A percentile compares a stretch with the other conserved stretches of the same genome.
Conservation (phyloP, 2,797 vertebrate species). For the Nyctibius grandis region DNA sequence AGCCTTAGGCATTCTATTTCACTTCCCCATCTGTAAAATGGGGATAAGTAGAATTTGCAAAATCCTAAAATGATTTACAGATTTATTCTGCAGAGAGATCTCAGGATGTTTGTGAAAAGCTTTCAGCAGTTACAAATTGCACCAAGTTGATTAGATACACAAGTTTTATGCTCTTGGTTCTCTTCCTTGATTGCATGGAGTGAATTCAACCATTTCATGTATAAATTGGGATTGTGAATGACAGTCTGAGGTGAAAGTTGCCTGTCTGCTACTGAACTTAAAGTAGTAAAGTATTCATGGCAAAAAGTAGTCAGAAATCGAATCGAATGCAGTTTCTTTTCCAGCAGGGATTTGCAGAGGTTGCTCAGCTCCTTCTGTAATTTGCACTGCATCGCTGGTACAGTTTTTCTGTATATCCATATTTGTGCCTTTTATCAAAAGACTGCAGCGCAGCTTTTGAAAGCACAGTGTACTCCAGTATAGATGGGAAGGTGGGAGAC, state of each 20-base stretch:
- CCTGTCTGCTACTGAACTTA: neutral
- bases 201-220: conserved; percentile 25
- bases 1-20: neutral
- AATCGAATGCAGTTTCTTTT: neutral
- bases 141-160: neutral
- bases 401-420: neutral
- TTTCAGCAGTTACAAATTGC: conserved; percentile 17
- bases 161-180: neutral
- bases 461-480: rapidly evolving
- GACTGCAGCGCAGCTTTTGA: neutral
- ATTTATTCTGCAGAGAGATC: neutral
- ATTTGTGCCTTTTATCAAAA: neutral
- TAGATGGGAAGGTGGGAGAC: neutral
- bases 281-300: neutral
- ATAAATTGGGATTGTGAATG: conserved; percentile 23
- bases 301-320: neutral
- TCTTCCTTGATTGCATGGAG: conserved; percentile 21
- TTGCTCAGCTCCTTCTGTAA: neutral
- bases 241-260: conserved; percentile 10
- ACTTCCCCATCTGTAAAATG: neutral
- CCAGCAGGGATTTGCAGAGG: neutral
- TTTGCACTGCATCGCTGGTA: rapidly evolving
- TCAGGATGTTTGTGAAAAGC: neutral
- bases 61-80: neutral
- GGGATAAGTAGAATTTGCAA: neutral